These are phyloP conservation scores for Anoplolepis gracilipes DNA, from an alignment of 1,140 invertebrate genomes.

Conservation along the genomic window DNA sequence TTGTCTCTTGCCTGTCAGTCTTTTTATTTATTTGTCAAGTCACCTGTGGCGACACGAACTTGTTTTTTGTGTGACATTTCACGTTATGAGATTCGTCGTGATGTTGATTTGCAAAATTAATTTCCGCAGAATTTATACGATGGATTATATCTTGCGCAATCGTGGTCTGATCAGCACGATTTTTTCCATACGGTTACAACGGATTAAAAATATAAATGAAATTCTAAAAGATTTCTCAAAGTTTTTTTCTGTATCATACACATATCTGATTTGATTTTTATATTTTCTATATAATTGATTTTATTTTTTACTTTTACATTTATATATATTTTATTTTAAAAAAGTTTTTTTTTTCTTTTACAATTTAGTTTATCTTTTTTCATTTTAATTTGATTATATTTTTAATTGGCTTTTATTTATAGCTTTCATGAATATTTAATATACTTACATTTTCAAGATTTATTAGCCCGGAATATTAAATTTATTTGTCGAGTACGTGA, in stretches of 20 bases:
- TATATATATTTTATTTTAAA: neutral
- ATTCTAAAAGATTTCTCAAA: no score
- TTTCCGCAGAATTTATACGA: neutral
- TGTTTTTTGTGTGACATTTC: neutral
- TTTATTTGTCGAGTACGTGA: neutral
- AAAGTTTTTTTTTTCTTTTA: no score
- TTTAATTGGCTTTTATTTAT: neutral
- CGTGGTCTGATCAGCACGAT: neutral
- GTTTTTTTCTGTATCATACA: neutral
- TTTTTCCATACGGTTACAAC: neutral
- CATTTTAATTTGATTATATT: neutral
- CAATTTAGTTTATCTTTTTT: conserved; percentile 1
- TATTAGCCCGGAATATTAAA: no score
- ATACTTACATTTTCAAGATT: neutral
- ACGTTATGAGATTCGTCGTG: neutral
- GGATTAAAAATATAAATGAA: neutral
- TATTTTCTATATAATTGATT: neutral
- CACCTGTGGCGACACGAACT: neutral
- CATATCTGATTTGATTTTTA: neutral
- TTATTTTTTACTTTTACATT: neutral
- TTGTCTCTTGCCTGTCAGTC: neutral
- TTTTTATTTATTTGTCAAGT: conserved; percentile 13
- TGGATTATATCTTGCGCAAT: neutral
- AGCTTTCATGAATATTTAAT: neutral
- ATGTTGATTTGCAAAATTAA: neutral